These are phyloP conservation scores for Pantala flavescens DNA, from an alignment of 1,140 invertebrate genomes.

Conservation along the genomic window DNA sequence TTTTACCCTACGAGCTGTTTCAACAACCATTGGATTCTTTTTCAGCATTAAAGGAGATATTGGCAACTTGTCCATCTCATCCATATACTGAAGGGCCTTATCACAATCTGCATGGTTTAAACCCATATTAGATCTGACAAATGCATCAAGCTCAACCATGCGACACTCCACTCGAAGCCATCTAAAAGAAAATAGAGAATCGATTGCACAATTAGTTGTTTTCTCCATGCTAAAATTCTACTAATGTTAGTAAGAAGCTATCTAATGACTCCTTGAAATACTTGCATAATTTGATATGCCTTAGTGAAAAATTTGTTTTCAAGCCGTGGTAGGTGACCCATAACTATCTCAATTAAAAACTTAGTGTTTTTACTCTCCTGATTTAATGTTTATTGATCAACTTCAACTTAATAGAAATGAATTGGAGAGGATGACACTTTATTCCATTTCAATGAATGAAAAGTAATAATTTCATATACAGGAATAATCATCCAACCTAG, in stretches of 20 bases:
- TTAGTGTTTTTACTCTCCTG: too few species aligned
- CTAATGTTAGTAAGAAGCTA: background rate
- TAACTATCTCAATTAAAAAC: too few species aligned
- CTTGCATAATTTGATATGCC: too few species aligned
- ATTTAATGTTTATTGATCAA: too few species aligned
- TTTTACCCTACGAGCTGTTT: constrained; percentile 45
- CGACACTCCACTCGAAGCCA: constrained; percentile 57
- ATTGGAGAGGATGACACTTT: too few species aligned
- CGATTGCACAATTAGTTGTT: background rate
- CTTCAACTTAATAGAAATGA: too few species aligned
- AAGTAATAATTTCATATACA: too few species aligned
- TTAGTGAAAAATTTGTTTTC: too few species aligned
- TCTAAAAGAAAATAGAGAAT: constrained; percentile 31
- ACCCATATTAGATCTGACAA: constrained; percentile 49
- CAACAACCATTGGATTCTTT: constrained; percentile 72
- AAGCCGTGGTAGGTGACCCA: too few species aligned
- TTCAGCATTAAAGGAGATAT: constrained; percentile 69
- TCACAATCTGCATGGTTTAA: constrained; percentile 54
- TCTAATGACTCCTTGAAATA: too few species aligned
- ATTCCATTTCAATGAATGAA: too few species aligned
- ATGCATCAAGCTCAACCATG: constrained; percentile 58
- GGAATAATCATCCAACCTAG: too few species aligned
- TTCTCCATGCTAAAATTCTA: background rate
- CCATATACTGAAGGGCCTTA: constrained; percentile 46
- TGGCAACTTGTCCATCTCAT: constrained; percentile 49